Conservation (phyloP, 2,113 vertebrate genomes). For the Nettapus auritus region DNA sequence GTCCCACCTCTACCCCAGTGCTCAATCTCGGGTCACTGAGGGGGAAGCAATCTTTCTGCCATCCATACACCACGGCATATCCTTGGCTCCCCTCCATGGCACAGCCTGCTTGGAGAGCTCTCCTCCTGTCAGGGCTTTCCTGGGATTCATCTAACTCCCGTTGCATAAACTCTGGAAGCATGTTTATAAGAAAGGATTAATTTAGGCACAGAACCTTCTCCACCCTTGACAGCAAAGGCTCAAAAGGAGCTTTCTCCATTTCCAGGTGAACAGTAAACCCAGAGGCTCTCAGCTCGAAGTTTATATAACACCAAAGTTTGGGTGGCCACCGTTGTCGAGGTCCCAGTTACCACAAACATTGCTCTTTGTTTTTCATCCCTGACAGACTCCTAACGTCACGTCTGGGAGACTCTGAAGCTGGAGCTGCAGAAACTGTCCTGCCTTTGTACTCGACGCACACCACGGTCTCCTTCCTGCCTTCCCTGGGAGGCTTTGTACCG, state of each 20-base stretch:
- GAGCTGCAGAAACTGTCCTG: background rate
- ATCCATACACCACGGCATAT: background rate
- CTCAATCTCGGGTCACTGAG: background rate
- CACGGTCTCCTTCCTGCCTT: background rate
- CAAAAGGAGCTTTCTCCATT: slow-evolving; percentile 9
- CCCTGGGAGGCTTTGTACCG: rapidly evolving
- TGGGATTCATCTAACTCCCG: slow-evolving; percentile 63
- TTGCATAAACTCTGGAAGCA: slow-evolving; percentile 69
- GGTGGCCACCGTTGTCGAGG: background rate
- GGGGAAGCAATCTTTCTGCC: background rate
- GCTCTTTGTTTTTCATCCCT: background rate
- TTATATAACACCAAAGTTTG: background rate
- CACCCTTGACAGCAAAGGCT: background rate
- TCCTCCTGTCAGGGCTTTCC: slow-evolving; percentile 46
- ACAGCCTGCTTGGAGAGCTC: slow-evolving; percentile 5
- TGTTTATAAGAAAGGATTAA: slow-evolving; percentile 68
- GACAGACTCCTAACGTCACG: background rate
- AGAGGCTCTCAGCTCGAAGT: background rate
- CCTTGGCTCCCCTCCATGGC: slow-evolving; percentile 18
- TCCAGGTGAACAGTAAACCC: slow-evolving; percentile 50
- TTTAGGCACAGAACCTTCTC: slow-evolving; percentile 45
- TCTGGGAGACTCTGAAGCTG: background rate
- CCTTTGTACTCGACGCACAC: rapidly evolving
- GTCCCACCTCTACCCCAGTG: background rate
- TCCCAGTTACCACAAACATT: background rate